phyloP scores from a whole-genome alignment of 2,888 invertebrate genomes.

The Lepidocyrtoides sp. region DNA sequence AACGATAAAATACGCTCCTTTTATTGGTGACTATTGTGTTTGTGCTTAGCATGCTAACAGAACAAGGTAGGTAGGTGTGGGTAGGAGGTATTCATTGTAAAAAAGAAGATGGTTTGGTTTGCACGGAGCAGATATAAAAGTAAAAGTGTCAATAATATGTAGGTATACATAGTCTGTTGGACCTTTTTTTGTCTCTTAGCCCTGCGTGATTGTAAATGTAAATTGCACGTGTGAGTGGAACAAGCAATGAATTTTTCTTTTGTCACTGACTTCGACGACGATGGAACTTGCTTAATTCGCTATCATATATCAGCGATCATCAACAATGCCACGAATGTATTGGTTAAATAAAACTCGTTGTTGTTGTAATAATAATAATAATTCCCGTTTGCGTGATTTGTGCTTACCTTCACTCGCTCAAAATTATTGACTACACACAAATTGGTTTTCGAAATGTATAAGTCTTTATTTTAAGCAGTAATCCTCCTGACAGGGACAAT shows the following conservation, averaged over 20 bases:
- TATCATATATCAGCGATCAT: constrained; percentile 17
- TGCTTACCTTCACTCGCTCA: constrained; percentile 19
- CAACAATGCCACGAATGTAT: constrained; percentile 11
- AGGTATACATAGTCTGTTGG: too few species aligned
- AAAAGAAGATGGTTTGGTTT: neutral
- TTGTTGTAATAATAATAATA: too few species aligned
- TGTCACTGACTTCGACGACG: neutral
- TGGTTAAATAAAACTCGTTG: neutral
- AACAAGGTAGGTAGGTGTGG: neutral
- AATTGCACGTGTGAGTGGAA: neutral
- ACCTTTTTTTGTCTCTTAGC: neutral
- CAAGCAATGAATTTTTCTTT: neutral
- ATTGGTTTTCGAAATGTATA: constrained; percentile 55
- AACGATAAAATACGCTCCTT: constrained; percentile 18
- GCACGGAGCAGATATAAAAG: neutral
- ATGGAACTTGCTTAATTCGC: neutral
- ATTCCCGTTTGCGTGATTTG: constrained; percentile 51
- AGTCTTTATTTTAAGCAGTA: neutral
- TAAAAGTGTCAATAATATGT: constrained; percentile 39
- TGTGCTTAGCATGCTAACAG: neutral
- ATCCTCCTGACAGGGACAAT: neutral
- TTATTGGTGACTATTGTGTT: neutral
- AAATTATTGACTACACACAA: constrained; percentile 46
- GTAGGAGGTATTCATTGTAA: neutral
- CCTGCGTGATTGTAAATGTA: neutral